Base-by-base conservation (phyloP, 1,140 invertebrate species). In the Cotesia glomerata region DNA sequence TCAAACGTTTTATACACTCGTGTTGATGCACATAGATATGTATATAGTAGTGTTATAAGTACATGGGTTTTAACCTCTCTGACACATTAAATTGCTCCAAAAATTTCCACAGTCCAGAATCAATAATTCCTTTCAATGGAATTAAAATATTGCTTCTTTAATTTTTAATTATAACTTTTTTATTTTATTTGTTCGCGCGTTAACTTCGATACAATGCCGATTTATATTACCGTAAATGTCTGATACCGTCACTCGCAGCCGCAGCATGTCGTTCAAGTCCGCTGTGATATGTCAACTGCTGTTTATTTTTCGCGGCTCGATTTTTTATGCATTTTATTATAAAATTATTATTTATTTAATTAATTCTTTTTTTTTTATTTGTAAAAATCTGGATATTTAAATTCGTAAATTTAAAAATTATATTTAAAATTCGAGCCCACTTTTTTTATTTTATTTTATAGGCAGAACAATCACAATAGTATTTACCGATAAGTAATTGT, bases 61-160 rank as follows among this genome's bases (percentile, higher is more conserved):
- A 59, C 58, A 9, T 2, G 3, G 13, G 58, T 34, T 56, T 61
- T 61, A 32, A 32, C 16, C 59, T 61, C 59, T 32, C 32, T 16
- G 59, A 32, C 32, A 56, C 13, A 56, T 45, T 45, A 8, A 45
- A 45, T 8, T 9, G 39, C 7, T 45, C 7, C 1, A 9, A 45
- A 7, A 14, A 13, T 18, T 56, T 56, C 18, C 16, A 16, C 16
- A 14, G 35, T n/a, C 9, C 14, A 26, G 26, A 26, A 7, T 14
- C 2, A 11, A 65, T 11, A 16, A 52, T 54, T 13, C 8, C 34
- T 18, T n/a, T n/a, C n/a, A n/a, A n/a, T n/a, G 77, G 75, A 72
- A 79, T 80, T 78, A 81, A 79, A 76, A 76, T 78, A 80, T 79
- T 78, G 65, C 80, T 78, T 69, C 75, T 77, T 75, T 72, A 76